Percentiles rank a stretch among this genome's conserved stretches.
These are phyloP conservation scores for Alethe diademata DNA, from an alignment of 2,113 vertebrate genomes.

Conservation along the genomic window DNA sequence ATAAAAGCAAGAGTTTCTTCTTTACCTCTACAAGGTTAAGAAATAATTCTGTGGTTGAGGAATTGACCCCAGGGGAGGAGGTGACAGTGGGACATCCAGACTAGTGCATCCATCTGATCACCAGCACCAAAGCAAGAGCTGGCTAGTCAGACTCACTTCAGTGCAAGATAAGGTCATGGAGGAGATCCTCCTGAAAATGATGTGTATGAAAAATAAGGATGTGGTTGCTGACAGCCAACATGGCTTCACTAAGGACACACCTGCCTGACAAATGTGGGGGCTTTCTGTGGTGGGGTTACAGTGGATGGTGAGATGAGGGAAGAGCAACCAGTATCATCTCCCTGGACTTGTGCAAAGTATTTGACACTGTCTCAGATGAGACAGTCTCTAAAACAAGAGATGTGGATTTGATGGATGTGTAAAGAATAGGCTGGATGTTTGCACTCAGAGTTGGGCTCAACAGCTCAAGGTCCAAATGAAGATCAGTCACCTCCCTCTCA, in stretches of 20 bases:
- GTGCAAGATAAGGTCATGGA: background rate
- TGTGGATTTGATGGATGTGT: background rate
- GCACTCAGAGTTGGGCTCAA: background rate
- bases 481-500: background rate
- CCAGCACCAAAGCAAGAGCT: background rate
- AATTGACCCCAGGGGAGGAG: background rate
- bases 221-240: background rate
- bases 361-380: rapidly evolving
- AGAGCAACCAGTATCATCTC: background rate
- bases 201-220: background rate
- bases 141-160: background rate
- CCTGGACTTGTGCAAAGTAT: background rate
- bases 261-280: background rate
- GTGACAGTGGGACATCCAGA: background rate
- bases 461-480: background rate
- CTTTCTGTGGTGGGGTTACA: background rate
- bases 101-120: background rate
- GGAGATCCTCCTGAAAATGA: background rate
- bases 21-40: background rate
- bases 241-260: background rate
- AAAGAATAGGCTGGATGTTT: background rate
- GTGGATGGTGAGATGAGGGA: background rate
- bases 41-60: background rate
- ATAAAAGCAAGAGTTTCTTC: background rate
- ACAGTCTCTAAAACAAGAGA: background rate